These are phyloP conservation scores for Delphinus delphis DNA, from an alignment of 2,113 vertebrate species.

Conservation along the genomic window DNA sequence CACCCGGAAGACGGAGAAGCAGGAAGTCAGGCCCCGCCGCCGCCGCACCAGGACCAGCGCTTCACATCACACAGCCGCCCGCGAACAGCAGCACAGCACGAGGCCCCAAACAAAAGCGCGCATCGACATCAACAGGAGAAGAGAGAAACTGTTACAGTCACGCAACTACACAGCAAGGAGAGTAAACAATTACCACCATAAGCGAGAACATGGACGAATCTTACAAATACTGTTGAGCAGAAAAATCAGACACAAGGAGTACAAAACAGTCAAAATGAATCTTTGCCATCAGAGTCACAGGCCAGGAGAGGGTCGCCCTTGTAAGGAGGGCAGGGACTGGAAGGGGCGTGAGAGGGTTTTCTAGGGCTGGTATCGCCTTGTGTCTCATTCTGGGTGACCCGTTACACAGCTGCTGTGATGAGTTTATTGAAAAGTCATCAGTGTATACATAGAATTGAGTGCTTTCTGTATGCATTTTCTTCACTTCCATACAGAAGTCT, in stretches of 20 bases:
- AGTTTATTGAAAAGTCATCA: neutral
- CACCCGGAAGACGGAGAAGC: neutral
- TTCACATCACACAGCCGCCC: neutral
- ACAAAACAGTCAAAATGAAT: neutral
- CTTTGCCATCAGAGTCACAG: neutral
- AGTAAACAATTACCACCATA: neutral
- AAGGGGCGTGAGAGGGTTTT: neutral
- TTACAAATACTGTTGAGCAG: neutral
- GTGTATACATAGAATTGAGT: neutral
- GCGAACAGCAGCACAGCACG: neutral
- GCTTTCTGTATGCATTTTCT: neutral
- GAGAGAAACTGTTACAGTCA: neutral
- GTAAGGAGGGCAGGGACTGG: neutral
- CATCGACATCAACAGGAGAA: neutral
- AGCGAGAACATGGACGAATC: neutral
- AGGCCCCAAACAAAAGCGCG: neutral
- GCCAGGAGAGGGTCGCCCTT: neutral
- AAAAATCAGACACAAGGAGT: neutral
- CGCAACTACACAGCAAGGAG: neutral
- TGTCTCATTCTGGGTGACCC: neutral
- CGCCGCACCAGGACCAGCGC: no score
- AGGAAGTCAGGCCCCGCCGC: neutral
- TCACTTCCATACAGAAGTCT: neutral
- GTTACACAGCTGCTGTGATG: neutral
- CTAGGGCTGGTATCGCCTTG: neutral